Base-by-base conservation (phyloP, 2,888 invertebrate species). In the Melinopterus prodromus region DNA sequence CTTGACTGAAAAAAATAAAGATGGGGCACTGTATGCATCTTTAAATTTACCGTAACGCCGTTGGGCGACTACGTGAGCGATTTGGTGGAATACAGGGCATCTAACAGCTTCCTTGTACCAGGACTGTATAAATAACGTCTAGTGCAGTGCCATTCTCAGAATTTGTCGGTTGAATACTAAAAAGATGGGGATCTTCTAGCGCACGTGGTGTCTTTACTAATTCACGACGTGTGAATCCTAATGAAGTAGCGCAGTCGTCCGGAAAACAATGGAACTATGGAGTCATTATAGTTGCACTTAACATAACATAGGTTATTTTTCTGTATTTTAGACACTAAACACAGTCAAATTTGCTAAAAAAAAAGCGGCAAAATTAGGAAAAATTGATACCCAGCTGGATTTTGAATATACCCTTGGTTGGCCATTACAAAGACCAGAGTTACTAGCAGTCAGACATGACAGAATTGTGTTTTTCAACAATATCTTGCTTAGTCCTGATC, bases 161-260 rank as follows among this genome's bases (percentile, higher is more conserved):
- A 74, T 74, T 74, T 37, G 35, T 37, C 74, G n/a, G 74, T 74
- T 37, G 74, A 74, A 74, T 74, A 74, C 74, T 74, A 74, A 74
- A 35, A 35, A 35, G 74, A 74, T 74, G 37, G 26, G 74, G 71
- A 71, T 35, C 74, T 74, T n/a, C 74, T 15, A 36, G 74, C 35
- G 74, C 37, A 35, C 35, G 36, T 35, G 15, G 5, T 7, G 74
- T 9, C 74, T 35, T 36, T 36, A 35, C 74, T 36, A 74, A 35
- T 26, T 71, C 26, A 26, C 71, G 16, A 16, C 14, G 16, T 37
- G 74, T 37, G 74, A 74, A 74, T n/a, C 35, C n/a, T 35, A 74
- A 74, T 74, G 37, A 36, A 36, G 35, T 36, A 74, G 74, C 7
- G 26, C n/a, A 74, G 14, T 74, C n/a, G 14, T 14, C 14, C 74